phyloP scores from a whole-genome alignment of 1,140 invertebrate species.

The Xylocopa sonorina region DNA sequence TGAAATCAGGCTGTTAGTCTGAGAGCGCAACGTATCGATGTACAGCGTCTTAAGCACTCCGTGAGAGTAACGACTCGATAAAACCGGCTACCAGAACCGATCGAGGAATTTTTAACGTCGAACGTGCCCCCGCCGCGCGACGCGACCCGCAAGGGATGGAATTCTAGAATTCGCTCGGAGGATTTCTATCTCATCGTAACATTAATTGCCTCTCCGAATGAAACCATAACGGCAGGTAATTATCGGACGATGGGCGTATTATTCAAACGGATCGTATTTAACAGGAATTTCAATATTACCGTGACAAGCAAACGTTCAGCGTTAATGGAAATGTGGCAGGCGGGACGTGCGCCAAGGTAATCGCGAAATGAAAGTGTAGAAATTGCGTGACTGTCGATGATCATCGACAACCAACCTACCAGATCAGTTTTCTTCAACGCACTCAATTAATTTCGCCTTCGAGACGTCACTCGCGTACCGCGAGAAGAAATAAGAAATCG shows the following conservation, averaged over 20 bases:
- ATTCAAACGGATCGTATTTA: constrained; percentile 9
- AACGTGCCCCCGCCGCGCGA: no score
- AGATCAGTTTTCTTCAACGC: no score
- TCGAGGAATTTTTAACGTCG: neutral
- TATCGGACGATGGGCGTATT: constrained; percentile 29
- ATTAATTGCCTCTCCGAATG: constrained; percentile 24
- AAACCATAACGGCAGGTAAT: constrained; percentile 14
- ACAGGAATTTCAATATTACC: constrained; percentile 29
- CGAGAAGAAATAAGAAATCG: neutral
- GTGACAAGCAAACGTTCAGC: neutral
- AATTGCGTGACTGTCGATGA: neutral
- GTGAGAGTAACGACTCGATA: neutral
- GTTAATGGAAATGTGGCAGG: constrained; percentile 7
- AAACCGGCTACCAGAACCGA: neutral
- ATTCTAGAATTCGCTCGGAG: neutral
- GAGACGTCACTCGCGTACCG: no score
- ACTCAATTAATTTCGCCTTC: no score
- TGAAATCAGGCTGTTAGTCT: no score
- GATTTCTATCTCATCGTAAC: neutral
- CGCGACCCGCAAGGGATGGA: no score
- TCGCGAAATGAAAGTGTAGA: neutral
- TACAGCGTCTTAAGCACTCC: no score
- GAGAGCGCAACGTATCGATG: no score
- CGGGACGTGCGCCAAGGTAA: neutral
- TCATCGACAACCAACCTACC: neutral